Conservation (phyloP, 2,888 invertebrate genomes). For the Ichneumoninae sp. region DNA sequence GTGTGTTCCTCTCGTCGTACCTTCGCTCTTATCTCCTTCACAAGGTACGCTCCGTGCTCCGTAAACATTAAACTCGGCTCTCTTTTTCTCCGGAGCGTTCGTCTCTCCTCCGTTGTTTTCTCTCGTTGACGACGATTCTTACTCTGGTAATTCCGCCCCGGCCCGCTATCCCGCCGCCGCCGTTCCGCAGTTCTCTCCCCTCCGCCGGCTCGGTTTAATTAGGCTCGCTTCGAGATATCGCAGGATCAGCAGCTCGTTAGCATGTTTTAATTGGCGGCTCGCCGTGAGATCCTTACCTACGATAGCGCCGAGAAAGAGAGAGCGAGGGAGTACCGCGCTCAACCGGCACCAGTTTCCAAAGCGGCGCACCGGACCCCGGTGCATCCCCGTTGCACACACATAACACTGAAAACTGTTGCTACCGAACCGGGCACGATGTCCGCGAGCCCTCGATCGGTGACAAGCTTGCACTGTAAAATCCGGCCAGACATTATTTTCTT, state of each 20-base stretch:
- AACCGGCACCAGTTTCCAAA: slow-evolving; percentile 47
- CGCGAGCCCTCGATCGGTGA: slow-evolving; percentile 75
- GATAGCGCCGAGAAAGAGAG: slow-evolving; percentile 74
- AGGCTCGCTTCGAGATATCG: slow-evolving; percentile 81
- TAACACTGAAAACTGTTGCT: slow-evolving; percentile 56
- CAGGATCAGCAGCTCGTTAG: slow-evolving; percentile 84
- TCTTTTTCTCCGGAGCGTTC: slow-evolving; percentile 59
- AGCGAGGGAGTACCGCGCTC: slow-evolving; percentile 53
- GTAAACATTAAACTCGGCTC: slow-evolving; percentile 46
- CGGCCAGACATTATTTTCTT: not conserved
- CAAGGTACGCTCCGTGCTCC: slow-evolving; percentile 29
- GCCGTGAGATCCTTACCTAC: slow-evolving; percentile 81
- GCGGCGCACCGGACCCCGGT: slow-evolving; percentile 39
- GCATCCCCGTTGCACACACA: slow-evolving; percentile 43
- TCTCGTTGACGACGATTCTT: slow-evolving; percentile 45
- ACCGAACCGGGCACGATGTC: slow-evolving; percentile 52
- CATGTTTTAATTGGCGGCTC: slow-evolving; percentile 84
- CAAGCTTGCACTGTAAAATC: slow-evolving; percentile 70
- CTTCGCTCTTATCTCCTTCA: slow-evolving; percentile 19
- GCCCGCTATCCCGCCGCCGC: slow-evolving; percentile 52
- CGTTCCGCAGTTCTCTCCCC: slow-evolving; percentile 58
- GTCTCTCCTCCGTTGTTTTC: slow-evolving; percentile 45
- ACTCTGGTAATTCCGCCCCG: slow-evolving; percentile 61
- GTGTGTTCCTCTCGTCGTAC: not conserved
- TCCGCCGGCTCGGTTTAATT: slow-evolving; percentile 80